These are phyloP conservation scores for Genyomyrus donnyi DNA, from an alignment of 2,113 vertebrate species.

Conservation along the genomic window DNA sequence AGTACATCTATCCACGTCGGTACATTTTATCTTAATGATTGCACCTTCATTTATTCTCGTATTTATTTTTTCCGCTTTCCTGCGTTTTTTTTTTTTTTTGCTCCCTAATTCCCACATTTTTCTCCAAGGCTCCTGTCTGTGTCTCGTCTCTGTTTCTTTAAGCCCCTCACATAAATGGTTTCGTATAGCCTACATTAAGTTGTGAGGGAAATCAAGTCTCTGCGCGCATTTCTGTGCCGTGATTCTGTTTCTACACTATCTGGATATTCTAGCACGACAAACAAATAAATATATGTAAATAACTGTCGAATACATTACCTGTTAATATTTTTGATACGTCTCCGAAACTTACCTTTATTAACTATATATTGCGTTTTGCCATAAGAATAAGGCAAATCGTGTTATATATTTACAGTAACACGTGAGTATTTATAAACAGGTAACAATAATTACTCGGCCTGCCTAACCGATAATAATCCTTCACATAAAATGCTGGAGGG, in stretches of 20 bases:
- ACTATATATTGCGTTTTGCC: not conserved
- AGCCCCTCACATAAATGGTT: not conserved
- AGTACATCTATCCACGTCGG: not conserved
- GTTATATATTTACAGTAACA: not conserved
- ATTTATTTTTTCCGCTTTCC: not conserved
- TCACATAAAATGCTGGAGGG: not conserved
- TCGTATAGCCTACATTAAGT: not conserved
- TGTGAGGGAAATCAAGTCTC: not conserved
- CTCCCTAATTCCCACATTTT: not conserved
- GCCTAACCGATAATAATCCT: slow-evolving; percentile 1
- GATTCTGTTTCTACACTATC: not conserved
- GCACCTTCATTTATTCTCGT: not conserved
- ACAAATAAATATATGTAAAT: not conserved
- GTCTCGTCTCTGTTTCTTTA: not conserved
- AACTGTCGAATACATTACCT: not conserved
- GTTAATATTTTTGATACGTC: not conserved
- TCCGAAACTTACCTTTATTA: not conserved
- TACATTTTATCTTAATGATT: not conserved
- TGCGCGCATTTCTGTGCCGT: not conserved
- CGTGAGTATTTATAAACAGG: not conserved
- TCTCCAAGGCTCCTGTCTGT: not conserved
- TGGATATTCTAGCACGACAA: not conserved
- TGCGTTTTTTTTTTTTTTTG: not conserved
- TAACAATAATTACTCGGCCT: not conserved
- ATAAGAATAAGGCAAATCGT: not conserved